Conservation (phyloP, 2,888 invertebrate genomes). For the Leistus spinibarbis region DNA sequence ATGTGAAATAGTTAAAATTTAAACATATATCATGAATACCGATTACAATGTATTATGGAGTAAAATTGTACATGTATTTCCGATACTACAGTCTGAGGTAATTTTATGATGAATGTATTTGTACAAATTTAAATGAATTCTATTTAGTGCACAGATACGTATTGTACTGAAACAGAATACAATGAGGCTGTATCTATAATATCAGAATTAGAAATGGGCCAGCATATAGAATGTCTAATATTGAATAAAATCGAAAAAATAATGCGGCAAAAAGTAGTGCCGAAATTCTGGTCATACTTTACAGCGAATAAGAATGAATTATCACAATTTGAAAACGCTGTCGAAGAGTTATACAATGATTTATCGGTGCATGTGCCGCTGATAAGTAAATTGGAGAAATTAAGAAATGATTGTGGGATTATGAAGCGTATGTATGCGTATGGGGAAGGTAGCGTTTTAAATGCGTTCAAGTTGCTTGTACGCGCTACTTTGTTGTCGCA, state of each 20-base stretch:
- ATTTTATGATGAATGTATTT: not conserved
- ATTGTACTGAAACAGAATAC: conserved; percentile 54
- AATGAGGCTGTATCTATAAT: conserved; percentile 50
- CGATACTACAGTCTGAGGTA: not conserved
- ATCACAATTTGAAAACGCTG: conserved; percentile 69
- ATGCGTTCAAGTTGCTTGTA: conserved; percentile 69
- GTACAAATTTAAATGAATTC: not conserved
- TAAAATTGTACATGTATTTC: not conserved
- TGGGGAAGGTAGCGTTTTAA: conserved; percentile 61
- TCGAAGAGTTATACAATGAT: conserved; percentile 66
- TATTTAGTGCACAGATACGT: conserved; percentile 42
- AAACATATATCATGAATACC: too few species aligned
- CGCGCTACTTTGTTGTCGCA: conserved; percentile 72
- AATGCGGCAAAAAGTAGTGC: conserved; percentile 65
- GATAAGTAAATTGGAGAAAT: conserved; percentile 62
- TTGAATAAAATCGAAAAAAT: conserved; percentile 63
- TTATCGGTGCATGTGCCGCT: conserved; percentile 63
- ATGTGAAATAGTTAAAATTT: too few species aligned
- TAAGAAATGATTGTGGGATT: conserved; percentile 59
- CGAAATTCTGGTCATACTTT: conserved; percentile 72
- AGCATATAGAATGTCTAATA: conserved; percentile 55
- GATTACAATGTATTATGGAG: not conserved
- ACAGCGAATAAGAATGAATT: conserved; percentile 60
- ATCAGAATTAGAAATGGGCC: conserved; percentile 49
- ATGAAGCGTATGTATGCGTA: conserved; percentile 62